Conservation (phyloP, 2,113 vertebrate genomes). For the Capricornis sumatraensis region DNA sequence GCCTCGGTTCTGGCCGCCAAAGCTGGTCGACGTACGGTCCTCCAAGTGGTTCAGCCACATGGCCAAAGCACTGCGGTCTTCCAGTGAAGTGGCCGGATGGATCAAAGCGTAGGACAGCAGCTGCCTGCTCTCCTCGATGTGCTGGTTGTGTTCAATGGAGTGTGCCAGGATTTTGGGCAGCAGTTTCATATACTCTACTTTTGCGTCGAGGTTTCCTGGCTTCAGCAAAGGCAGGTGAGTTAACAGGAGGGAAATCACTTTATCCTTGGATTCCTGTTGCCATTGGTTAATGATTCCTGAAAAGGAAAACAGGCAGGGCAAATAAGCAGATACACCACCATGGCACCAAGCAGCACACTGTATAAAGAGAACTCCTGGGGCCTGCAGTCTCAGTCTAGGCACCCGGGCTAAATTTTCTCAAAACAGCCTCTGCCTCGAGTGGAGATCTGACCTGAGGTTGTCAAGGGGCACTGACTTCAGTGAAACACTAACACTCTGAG, state of each 20-base stretch:
- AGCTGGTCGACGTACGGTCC: conserved; percentile 89
- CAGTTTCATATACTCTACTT: conserved; percentile 97
- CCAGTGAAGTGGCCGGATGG: conserved; percentile 95
- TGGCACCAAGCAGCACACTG: rapidly evolving
- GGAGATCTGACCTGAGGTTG: neutral
- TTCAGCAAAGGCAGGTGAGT: conserved; percentile 97
- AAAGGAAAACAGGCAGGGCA: conserved; percentile 44
- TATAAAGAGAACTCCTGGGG: neutral
- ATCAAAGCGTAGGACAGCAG: conserved; percentile 98
- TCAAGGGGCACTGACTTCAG: neutral
- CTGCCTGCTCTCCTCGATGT: conserved; percentile 97
- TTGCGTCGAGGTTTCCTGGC: conserved; percentile 95
- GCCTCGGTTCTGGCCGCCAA: conserved; percentile 80
- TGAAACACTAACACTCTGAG: neutral
- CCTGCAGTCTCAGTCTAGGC: neutral
- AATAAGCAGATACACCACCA: conserved; percentile 31
- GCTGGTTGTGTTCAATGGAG: conserved; percentile 96
- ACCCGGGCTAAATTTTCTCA: neutral
- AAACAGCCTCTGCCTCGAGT: neutral
- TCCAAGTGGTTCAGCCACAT: conserved; percentile 99
- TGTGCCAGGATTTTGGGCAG: conserved; percentile 96
- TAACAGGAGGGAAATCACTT: conserved; percentile 93
- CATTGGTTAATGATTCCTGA: conserved; percentile 96
- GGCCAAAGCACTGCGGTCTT: conserved; percentile 94
- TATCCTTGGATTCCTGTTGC: conserved; percentile 96